phyloP scores from a whole-genome alignment of 2,797 vertebrate genomes.

The Argentina silus region DNA sequence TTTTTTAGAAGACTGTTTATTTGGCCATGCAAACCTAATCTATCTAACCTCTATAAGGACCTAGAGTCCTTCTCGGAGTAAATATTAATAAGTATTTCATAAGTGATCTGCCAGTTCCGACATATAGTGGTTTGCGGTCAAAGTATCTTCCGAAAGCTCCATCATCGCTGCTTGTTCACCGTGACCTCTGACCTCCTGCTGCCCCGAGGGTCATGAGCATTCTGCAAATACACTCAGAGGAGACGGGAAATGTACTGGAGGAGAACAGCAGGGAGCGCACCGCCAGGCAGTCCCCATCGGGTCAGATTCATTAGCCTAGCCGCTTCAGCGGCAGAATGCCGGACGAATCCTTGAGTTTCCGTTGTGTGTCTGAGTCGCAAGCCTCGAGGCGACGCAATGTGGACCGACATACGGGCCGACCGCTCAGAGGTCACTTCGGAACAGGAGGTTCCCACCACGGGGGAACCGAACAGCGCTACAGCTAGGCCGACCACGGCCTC shows the following conservation, averaged over 20 bases:
- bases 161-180: slow-evolving; percentile 1
- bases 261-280: neutral
- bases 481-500: no score
- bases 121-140: neutral
- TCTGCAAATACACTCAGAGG: slow-evolving; percentile 24
- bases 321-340: neutral
- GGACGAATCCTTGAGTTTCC: neutral
- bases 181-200: no score
- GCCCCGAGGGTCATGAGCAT: slow-evolving; percentile 8
- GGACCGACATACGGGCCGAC: slow-evolving; percentile 32
- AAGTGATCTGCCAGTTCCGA: neutral
- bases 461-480: neutral
- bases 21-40: no score
- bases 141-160: no score
- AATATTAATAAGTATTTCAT: neutral
- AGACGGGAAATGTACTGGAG: neutral
- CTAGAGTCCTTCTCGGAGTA: no score
- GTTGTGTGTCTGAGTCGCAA: neutral
- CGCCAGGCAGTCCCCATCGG: neutral
- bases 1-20: no score
- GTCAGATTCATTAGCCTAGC: neutral
- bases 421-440: slow-evolving; percentile 52
- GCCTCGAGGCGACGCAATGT: slow-evolving; percentile 11
- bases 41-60: no score
- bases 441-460: slow-evolving; percentile 1